These are phyloP conservation scores for Etia nguti DNA, from an alignment of 2,113 vertebrate genomes.

Conservation along the genomic window DNA sequence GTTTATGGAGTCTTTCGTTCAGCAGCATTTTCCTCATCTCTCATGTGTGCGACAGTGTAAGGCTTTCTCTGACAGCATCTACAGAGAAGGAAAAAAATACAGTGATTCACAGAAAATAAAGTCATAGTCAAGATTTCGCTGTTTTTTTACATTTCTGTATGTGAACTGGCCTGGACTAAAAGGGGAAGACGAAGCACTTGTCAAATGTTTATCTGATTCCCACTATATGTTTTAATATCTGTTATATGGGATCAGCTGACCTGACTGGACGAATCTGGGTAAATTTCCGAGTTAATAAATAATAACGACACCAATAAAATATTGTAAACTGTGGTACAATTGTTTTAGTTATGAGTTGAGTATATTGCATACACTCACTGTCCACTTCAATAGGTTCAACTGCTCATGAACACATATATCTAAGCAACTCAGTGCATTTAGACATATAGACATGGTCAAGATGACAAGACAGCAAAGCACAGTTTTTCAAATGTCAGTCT, in stretches of 20 bases:
- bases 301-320: background rate
- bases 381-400: background rate
- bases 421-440: background rate
- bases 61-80: conserved; percentile 49
- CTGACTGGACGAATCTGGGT: accelerated
- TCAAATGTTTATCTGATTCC: background rate
- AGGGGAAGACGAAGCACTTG: background rate
- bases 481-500: background rate
- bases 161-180: background rate
- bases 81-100: background rate
- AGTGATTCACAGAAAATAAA: background rate
- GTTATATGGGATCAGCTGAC: background rate
- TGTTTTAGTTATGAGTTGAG: background rate
- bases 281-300: accelerated
- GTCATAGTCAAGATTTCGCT: background rate
- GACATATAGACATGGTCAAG: background rate
- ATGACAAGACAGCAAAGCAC: background rate
- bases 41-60: background rate
- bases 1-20: background rate
- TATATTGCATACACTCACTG: background rate
- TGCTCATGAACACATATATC: background rate
- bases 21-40: background rate
- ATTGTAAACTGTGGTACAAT: background rate
- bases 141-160: background rate
- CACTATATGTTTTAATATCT: background rate